Evolutionary conservation across 2,113 vertebrate species (phyloP).

Genomic region (human (Homo sapiens)): GRCh38 chr14:94054001-94054500

Average conservation of each 20-base stretch:
- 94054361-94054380: neutral
- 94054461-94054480: neutral
- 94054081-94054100: neutral
- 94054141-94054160: neutral
- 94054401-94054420: neutral
- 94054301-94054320: neutral
- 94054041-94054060: neutral
- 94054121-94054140: neutral
- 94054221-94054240: neutral
- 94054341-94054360: neutral
- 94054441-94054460: rapidly evolving
- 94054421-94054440: neutral
- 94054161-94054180: neutral
- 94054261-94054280: neutral
- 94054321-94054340: neutral
- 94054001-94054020: neutral
- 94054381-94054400: neutral
- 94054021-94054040: neutral
- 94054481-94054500: neutral
- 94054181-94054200: neutral
- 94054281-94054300: neutral
- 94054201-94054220: neutral
- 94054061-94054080: neutral
- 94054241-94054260: neutral
- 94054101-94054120: neutral